These are phyloP conservation scores for Pantherophis vulpinus DNA, from an alignment of 2,797 vertebrate species.

Conservation along the genomic window DNA sequence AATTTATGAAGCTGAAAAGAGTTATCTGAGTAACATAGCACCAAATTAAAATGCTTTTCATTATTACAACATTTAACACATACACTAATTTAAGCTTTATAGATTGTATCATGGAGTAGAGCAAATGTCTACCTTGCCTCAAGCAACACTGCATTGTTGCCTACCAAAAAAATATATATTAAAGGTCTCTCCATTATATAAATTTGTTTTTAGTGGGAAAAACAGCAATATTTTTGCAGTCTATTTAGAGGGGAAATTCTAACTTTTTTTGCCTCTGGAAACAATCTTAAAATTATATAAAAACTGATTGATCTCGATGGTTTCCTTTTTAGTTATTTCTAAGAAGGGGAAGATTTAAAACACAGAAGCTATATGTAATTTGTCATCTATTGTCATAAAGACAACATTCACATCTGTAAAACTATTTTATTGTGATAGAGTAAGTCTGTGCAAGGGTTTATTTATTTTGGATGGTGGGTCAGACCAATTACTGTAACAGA, in stretches of 20 bases:
- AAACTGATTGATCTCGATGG: conserved; percentile 48
- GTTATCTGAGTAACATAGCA: background rate
- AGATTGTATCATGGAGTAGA: background rate
- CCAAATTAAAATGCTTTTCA: background rate
- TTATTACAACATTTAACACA: background rate
- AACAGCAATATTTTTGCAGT: conserved; percentile 41
- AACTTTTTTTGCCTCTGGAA: conserved; percentile 41
- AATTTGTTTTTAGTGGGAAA: conserved; percentile 21
- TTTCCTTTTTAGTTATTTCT: conserved; percentile 54
- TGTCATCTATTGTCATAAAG: conserved; percentile 48
- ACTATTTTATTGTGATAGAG: conserved; percentile 43
- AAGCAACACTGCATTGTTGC: conserved; percentile 9
- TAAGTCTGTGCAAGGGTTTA: background rate
- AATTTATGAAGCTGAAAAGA: conserved; percentile 5
- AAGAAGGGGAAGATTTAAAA: conserved; percentile 47
- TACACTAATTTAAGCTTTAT: background rate
- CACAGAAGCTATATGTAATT: conserved; percentile 55
- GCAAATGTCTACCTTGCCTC: background rate
- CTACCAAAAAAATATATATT: background rate
- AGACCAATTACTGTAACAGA: background rate
- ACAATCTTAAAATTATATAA: conserved; percentile 49
- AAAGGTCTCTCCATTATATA: conserved; percentile 28
- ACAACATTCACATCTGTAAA: conserved; percentile 46
- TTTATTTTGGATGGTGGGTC: conserved; percentile 9
- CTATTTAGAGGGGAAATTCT: conserved; percentile 35